Evolutionary conservation across 2,113 vertebrate genomes (phyloP).

Genomic region (Lycocorax pyrrhopterus): DNA sequence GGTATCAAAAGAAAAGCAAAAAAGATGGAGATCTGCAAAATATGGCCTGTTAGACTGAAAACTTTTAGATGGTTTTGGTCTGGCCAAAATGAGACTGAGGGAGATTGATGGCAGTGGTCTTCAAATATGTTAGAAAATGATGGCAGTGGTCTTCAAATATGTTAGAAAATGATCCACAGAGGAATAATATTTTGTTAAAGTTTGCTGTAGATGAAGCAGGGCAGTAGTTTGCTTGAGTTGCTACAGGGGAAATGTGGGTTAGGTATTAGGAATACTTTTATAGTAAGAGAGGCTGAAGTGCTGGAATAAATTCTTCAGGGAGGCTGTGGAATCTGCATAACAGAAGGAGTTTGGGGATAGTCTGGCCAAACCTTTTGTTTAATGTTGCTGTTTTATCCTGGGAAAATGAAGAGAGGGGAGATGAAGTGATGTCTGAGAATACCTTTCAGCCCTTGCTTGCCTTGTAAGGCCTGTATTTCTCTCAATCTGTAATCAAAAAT

Average conservation of each 20-base stretch:
- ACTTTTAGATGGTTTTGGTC: not conserved
- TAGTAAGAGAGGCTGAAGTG: not conserved
- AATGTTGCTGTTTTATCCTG: not conserved
- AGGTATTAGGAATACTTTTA: not conserved
- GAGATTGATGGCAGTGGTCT: not conserved
- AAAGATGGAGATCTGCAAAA: not conserved
- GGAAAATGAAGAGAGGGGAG: not conserved
- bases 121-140: not conserved
- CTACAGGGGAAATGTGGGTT: not conserved
- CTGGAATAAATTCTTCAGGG: not conserved
- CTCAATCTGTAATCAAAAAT: not conserved
- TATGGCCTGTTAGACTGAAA: not conserved
- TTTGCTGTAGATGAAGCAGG: not conserved
- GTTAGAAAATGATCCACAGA: not conserved
- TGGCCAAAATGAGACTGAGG: not conserved
- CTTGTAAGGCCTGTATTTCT: not conserved
- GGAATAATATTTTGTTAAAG: not conserved
- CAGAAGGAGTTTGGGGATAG: not conserved
- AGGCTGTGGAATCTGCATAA: not conserved
- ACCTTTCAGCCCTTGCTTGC: not conserved
- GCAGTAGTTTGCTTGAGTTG: not conserved
- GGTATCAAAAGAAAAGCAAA: not conserved
- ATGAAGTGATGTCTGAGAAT: not conserved
- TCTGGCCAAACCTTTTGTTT: not conserved
- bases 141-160: not conserved